Evolutionary conservation across 2,113 vertebrate genomes (phyloP).

Genomic region (Scortum barcoo): DNA sequence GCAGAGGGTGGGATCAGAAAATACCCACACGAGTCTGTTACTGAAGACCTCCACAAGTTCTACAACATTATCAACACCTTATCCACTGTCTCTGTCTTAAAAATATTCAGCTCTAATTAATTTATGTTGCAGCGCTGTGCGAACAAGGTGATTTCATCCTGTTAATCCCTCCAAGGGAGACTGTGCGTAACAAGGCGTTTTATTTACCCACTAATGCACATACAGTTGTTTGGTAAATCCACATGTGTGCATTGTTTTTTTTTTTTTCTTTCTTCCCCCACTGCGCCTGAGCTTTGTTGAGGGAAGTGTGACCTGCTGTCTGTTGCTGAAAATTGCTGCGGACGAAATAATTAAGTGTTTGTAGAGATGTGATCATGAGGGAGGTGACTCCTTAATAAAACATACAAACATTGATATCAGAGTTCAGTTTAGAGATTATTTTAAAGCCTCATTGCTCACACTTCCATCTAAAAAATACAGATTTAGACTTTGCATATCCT

Average conservation of each 20-base stretch:
- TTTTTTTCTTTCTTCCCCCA: no score
- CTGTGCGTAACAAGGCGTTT: background rate
- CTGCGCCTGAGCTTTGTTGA: background rate
- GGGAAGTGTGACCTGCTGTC: background rate
- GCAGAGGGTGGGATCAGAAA: no score
- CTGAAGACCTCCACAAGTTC: no score
- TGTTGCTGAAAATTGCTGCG: conserved; percentile 31
- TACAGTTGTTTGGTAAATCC: background rate
- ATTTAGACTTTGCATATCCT: no score
- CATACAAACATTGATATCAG: background rate
- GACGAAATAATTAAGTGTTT: conserved; percentile 16
- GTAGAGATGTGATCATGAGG: background rate
- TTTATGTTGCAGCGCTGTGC: background rate
- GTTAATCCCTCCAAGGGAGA: background rate
- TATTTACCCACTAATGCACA: background rate
- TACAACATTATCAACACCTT: no score
- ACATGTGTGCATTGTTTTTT: background rate
- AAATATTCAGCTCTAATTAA: background rate
- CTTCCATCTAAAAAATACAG: background rate
- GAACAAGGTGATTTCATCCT: background rate
- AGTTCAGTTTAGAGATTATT: background rate
- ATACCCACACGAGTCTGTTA: no score
- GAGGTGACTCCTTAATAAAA: background rate
- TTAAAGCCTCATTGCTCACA: background rate
- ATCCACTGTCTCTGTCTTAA: background rate